Conservation (phyloP, 2,797 vertebrate genomes). For the Myiotriccus ornatus region DNA sequence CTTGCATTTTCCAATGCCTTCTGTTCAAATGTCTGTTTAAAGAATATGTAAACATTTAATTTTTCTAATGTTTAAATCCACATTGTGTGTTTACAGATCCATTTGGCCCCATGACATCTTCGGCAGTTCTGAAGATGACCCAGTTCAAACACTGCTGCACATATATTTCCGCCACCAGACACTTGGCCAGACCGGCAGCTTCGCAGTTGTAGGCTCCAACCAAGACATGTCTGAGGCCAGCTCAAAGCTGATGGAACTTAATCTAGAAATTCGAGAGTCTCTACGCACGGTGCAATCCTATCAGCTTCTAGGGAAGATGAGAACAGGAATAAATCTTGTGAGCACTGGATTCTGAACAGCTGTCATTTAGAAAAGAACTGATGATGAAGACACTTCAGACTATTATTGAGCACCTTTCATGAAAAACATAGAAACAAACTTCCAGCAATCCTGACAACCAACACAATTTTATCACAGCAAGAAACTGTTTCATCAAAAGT, state of each 20-base stretch:
- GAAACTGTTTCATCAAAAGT: conserved; percentile 4
- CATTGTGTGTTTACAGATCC: conserved; percentile 77
- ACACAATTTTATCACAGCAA: conserved; percentile 28
- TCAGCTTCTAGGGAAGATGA: conserved; percentile 76
- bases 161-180: conserved; percentile 99
- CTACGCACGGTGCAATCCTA: conserved; percentile 86
- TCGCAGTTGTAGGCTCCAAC: conserved; percentile 91
- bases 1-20: neutral
- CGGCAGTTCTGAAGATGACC: conserved; percentile 88
- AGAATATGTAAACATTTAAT: neutral
- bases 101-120: conserved; percentile 98
- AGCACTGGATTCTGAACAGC: conserved; percentile 89
- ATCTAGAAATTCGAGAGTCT: conserved; percentile 94
- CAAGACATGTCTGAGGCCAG: conserved; percentile 92
- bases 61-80: neutral
- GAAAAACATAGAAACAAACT: neutral
- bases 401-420: conserved; percentile 74
- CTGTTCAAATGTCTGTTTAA: neutral
- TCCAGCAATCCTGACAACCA: neutral
- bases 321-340: conserved; percentile 68
- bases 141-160: conserved; percentile 92
- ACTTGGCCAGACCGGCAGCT: conserved; percentile 92
- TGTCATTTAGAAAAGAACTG: conserved; percentile 27
- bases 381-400: conserved; percentile 37
- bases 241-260: conserved; percentile 94